phyloP scores from a whole-genome alignment of 2,797 vertebrate species.

The Neomorphus geoffroyi region DNA sequence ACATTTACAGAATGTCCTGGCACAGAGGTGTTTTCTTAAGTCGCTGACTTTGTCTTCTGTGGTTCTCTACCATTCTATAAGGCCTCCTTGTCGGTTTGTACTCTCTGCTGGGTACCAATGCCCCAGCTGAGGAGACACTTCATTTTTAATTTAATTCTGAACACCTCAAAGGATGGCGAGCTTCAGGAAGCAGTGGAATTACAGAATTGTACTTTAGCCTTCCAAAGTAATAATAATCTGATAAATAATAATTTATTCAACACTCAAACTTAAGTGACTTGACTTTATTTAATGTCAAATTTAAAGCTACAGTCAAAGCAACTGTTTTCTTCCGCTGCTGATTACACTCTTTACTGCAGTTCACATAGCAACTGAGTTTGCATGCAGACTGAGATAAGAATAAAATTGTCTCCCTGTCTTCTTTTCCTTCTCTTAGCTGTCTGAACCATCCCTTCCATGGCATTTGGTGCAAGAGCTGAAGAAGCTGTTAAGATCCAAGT shows the following conservation, averaged over 20 bases:
- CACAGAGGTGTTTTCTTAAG: conserved; percentile 53
- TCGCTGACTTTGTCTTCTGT: conserved; percentile 24
- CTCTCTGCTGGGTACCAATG: conserved; percentile 19
- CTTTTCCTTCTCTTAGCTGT: not conserved
- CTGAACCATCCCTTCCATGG: not conserved
- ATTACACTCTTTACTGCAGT: not conserved
- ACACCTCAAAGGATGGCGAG: conserved; percentile 28
- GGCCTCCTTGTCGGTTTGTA: not conserved
- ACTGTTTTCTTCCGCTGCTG: not conserved
- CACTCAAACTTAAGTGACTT: not conserved
- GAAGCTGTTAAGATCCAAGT: not conserved
- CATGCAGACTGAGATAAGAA: not conserved
- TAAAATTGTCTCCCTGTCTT: not conserved
- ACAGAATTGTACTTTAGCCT: not conserved
- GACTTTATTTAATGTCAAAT: not conserved
- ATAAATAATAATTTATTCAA: not conserved
- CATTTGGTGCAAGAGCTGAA: not conserved
- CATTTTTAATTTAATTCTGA: conserved; percentile 60
- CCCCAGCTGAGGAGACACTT: conserved; percentile 25
- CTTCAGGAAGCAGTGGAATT: not conserved
- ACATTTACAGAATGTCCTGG: conserved; percentile 67
- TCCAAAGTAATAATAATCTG: not conserved
- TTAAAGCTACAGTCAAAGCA: not conserved
- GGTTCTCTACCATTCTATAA: not conserved
- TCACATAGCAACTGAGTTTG: not conserved